Conservation (phyloP, 2,888 invertebrate species). For the Aleiodes testaceus region DNA sequence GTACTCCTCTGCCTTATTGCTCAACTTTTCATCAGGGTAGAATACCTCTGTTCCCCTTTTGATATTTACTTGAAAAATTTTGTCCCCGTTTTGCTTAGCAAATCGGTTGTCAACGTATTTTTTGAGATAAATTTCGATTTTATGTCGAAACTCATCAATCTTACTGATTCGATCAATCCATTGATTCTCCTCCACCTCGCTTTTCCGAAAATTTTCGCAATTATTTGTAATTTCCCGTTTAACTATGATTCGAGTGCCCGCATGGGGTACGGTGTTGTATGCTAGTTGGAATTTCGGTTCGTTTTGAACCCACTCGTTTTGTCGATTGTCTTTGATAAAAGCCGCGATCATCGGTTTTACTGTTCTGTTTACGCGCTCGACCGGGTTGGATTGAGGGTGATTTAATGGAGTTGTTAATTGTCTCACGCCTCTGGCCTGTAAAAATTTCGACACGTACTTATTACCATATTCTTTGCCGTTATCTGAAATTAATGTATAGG, state of each 20-base stretch:
- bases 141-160: conserved; percentile 46
- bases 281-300: conserved; percentile 46
- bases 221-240: conserved; percentile 1
- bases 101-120: conserved; percentile 26
- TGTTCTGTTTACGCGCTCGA: conserved; percentile 43
- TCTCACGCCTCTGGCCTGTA: conserved; percentile 27
- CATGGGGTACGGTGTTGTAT: conserved; percentile 47
- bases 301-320: conserved; percentile 45
- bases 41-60: conserved; percentile 29
- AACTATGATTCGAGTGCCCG: conserved; percentile 38
- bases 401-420: conserved; percentile 22
- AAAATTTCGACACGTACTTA: conserved; percentile 18
- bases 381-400: conserved; percentile 35
- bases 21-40: conserved; percentile 36
- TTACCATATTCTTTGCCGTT: conserved; percentile 31
- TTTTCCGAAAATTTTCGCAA: no score
- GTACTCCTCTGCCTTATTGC: conserved; percentile 32
- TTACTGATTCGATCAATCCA: conserved; percentile 40
- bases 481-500: conserved; percentile 28
- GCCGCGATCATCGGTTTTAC: conserved; percentile 42
- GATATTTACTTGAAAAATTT: conserved; percentile 18
- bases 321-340: conserved; percentile 38
- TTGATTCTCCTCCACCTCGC: neutral
- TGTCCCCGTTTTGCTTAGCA: conserved; percentile 36
- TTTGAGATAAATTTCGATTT: conserved; percentile 38